Conservation (phyloP, 2,113 vertebrate species). For the Gnathonemus echidnorhynchus region DNA sequence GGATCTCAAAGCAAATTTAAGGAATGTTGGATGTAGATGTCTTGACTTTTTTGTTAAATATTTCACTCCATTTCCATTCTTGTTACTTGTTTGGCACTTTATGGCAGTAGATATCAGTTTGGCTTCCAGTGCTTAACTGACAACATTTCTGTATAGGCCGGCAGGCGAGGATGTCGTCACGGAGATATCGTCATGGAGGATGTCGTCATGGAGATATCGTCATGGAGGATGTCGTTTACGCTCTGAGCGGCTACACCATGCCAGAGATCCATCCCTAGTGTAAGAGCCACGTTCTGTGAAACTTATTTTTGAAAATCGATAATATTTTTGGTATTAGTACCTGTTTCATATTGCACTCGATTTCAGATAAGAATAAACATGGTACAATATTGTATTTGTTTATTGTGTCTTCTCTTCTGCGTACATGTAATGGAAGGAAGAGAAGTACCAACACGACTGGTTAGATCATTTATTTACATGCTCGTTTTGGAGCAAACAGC, state of each 20-base stretch:
- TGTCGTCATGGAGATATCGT: no score
- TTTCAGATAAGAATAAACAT: not conserved
- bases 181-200: no score
- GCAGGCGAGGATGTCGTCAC: not conserved
- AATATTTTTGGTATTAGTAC: not conserved
- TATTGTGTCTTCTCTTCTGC: not conserved
- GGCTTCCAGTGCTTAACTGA: not conserved
- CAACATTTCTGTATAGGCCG: not conserved
- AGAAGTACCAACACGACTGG: not conserved
- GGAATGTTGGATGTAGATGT: not conserved
- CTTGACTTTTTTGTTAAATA: not conserved
- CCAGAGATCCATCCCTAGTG: not conserved
- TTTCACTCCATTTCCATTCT: not conserved
- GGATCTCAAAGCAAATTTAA: not conserved
- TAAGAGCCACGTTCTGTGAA: not conserved
- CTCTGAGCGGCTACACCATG: not conserved
- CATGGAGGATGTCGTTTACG: not conserved
- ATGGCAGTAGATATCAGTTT: not conserved
- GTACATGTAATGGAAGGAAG: not conserved
- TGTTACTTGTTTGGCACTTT: not conserved
- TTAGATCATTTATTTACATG: not conserved
- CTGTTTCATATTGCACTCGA: not conserved
- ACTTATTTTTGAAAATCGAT: not conserved
- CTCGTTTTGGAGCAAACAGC: not conserved
- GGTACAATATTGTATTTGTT: not conserved